Evolutionary conservation across 1,140 invertebrate species (phyloP), one percentile per base, ranked within the genome.

Genomic region (Pararge aegeria): DNA sequence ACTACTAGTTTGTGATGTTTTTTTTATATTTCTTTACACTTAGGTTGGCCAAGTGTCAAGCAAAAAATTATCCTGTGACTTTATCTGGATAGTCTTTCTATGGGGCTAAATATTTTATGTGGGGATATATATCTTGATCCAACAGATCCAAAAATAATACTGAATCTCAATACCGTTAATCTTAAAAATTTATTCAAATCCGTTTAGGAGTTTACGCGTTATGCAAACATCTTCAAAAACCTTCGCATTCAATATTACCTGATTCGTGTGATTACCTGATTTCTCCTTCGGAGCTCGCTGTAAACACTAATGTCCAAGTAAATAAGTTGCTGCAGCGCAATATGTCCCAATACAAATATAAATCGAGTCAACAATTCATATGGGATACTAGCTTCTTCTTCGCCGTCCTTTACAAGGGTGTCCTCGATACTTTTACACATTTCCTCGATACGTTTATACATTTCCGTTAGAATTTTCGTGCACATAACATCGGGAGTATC

Each of bases 231-330:
- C n/a, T n/a, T n/a, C n/a, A n/a, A n/a, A n/a, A n/a, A n/a, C n/a
- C n/a, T n/a, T n/a, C n/a, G n/a, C n/a, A n/a, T n/a, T n/a, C n/a
- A 37, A 12, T 37, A 13, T 37, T 5, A 37, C 2, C 3, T 37
- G 2, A 37, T 37, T 10, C 3, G 2, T 37, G 13, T 12, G 9
- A 3, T 37, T 46, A 90, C 89, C 82, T 91, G 85, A 66, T 91
- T 91, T 12, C 90, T 64, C 64, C 89, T 83, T 21, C 90, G 69
- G 0, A 91, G 65, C 65, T 91, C 90, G 37, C 93, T 94, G 58
- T 96, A 95, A 9, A 97, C 91, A 66, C 91, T 91, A 9, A 93
- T 93, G 72, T 98, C 96, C 18, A 97, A 87, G 80, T 96, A 93
- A 13, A 96, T 93, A 72, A 96, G 92, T 73, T 97, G 93, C 64